Base-by-base conservation (phyloP, 2,113 vertebrate genomes). In the Osmerus mordax region DNA sequence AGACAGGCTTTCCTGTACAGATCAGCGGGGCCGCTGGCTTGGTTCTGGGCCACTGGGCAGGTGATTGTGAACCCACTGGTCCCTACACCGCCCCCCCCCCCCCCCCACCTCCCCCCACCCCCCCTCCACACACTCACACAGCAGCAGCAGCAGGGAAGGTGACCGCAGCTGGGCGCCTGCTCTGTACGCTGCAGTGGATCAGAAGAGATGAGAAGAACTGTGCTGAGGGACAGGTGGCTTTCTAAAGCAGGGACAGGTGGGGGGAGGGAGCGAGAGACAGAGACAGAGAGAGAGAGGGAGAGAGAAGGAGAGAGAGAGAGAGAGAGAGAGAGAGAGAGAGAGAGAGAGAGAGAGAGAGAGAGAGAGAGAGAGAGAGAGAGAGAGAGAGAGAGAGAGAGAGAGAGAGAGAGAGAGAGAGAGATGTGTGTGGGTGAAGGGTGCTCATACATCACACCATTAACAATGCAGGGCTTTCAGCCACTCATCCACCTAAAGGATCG, bases 371-470 rank as follows among this genome's bases (percentile, higher is more conserved):
- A 5, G 47, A 53, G 58, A 19, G 51, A 3, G 58, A 12, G 55
- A 5, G 25, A 5, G 21, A 16, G 25, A 18, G 32, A 47, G 28
- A 13, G 61, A 13, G n/a, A 63, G 0, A 5, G 64, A 9, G 52
- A 16, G 3, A 23, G 65, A 23, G 54, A 54, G 68, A 63, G 19
- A 70, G 41, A 55, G 66, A 78, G 36, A 69, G 32, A 53, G 63
- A 12, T 67, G 19, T 56, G 65, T 54, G 32, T 15, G 11, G 67
- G 23, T 8, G 71, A 59, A 25, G 52, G 51, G 64, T 75, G 59
- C 70, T 87, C 81, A 81, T 65, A 65, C 78, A 72, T 63, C 82
- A 81, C 61, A 65, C 73, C 36, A 81, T 85, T 78, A 78, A 76
- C 68, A 71, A 81, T 68, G 65, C 52, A 73, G 55, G 65, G 32